Evolutionary conservation across 2,888 invertebrate species (phyloP), one percentile per base, ranked within the genome.

Genomic region (Erebia epiphron): DNA sequence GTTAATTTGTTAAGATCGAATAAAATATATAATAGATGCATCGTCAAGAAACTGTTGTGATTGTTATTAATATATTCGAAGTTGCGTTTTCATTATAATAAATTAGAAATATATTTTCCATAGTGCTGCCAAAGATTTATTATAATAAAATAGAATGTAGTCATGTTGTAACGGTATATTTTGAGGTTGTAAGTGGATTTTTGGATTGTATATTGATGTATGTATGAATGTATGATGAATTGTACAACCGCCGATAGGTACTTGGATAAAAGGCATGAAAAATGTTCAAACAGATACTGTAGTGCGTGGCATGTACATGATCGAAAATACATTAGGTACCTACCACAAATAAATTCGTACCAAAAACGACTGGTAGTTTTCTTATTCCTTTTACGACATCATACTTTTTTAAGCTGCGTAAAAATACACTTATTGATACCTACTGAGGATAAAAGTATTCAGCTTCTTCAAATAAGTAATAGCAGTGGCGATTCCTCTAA

Each of bases 111-210:
- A 93, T 94, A 94, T 94, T 93, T 94, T 93, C 92, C 90, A 93
- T 94, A 94, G 94, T 83, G 94, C 93, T 93, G 94, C 94, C 94
- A 94, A 94, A 94, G 86, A 89, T 89, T 86, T 87, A 87, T 86
- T 84, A 87, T 89, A 62, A 87, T 88, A 86, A 62, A 82, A 84
- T 92, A 92, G 91, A 83, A 58, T 84, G 90, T 93, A 93, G 92
- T 88, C 83, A 87, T 81, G 88, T 89, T 91, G 88, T 90, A 89
- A 88, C 86, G 84, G 83, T 85, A 88, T 88, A 88, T 90, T 90
- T 90, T 87, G 88, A 91, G 89, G 90, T 91, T 89, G 90, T 89
- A 90, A 87, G 87, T 89, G 85, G 85, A 87, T 88, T 88, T 88
- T 88, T 89, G 86, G 82, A 90, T 86, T 88, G 87, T 90, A 89